Evolutionary conservation across 2,888 invertebrate genomes (phyloP).

Genomic region (Tupiocoris notatus): DNA sequence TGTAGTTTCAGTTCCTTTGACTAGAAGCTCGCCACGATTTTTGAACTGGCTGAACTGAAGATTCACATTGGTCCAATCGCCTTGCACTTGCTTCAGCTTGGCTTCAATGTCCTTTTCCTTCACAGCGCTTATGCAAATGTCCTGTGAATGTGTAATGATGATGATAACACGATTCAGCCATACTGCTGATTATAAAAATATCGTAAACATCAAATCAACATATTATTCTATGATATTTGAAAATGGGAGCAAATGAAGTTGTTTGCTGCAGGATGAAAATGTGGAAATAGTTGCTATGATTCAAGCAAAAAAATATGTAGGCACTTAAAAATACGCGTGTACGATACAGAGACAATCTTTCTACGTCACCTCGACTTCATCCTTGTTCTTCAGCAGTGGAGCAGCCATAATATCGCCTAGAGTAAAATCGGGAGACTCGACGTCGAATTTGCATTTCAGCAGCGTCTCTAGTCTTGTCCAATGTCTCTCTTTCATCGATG

Average conservation of each 20-base stretch:
- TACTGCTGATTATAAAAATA: no score
- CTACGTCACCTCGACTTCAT: slow-evolving; percentile 75
- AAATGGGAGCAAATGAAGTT: background rate
- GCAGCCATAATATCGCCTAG: slow-evolving; percentile 81
- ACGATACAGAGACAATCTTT: no score
- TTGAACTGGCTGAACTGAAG: slow-evolving; percentile 74
- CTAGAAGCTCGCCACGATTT: slow-evolving; percentile 74
- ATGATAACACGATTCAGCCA: background rate
- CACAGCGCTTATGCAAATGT: slow-evolving; percentile 83
- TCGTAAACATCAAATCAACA: no score
- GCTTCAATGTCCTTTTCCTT: slow-evolving; percentile 90
- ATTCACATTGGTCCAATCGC: slow-evolving; percentile 76
- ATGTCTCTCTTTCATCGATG: slow-evolving; percentile 78
- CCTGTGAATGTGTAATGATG: slow-evolving; percentile 54
- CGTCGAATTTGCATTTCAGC: slow-evolving; percentile 68
- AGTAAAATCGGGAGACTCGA: slow-evolving; percentile 76
- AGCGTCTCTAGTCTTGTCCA: slow-evolving; percentile 65
- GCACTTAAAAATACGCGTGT: no score
- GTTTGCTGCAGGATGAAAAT: no score
- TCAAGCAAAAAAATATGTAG: no score
- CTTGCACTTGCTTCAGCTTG: slow-evolving; percentile 75
- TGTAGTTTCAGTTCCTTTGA: slow-evolving; percentile 71
- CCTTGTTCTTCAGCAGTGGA: slow-evolving; percentile 75
- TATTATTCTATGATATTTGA: background rate
- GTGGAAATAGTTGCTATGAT: no score